Percentiles rank a stretch among this genome's conserved stretches.
phyloP scores from a whole-genome alignment of 1,140 invertebrate species.

The Drosophila rhopaloa region DNA sequence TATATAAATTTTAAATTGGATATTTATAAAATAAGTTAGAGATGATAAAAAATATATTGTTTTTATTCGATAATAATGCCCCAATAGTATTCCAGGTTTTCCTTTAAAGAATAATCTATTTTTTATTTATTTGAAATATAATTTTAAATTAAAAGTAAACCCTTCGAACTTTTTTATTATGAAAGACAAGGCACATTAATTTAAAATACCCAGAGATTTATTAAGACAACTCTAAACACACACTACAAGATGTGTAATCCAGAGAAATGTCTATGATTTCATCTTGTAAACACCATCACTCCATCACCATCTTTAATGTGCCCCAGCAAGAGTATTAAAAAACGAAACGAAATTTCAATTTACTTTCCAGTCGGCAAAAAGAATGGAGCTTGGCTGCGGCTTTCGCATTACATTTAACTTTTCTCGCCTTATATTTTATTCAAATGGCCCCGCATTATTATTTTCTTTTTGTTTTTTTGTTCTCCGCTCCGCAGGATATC shows the following conservation, averaged over 20 bases:
- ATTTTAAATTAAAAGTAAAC: too few relatives aligned
- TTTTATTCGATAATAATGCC: too few relatives aligned
- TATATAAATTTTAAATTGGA: too few relatives aligned
- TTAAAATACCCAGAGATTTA: not conserved
- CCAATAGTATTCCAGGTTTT: too few relatives aligned
- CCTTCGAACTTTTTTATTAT: too few relatives aligned
- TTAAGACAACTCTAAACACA: not conserved
- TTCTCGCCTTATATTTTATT: constrained; percentile 81
- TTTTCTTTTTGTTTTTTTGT: constrained; percentile 23
- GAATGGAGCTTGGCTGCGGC: constrained; percentile 50
- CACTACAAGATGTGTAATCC: constrained; percentile 6
- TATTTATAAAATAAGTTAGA: too few relatives aligned
- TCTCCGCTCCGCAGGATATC: constrained; percentile 58
- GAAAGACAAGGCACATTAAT: not conserved
- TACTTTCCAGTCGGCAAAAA: constrained; percentile 35
- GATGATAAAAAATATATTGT: too few relatives aligned
- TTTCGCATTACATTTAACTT: constrained; percentile 79
- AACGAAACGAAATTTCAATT: constrained; percentile 67
- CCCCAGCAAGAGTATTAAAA: constrained; percentile 24
- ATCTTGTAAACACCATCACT: constrained; percentile 5
- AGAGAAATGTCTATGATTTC: constrained; percentile 12
- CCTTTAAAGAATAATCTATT: too few relatives aligned
- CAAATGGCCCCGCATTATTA: constrained; percentile 64
- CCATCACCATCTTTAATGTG: constrained; percentile 18
- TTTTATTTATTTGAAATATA: too few relatives aligned